phyloP scores from a whole-genome alignment of 1,140 invertebrate genomes.

The Cydia splendana region DNA sequence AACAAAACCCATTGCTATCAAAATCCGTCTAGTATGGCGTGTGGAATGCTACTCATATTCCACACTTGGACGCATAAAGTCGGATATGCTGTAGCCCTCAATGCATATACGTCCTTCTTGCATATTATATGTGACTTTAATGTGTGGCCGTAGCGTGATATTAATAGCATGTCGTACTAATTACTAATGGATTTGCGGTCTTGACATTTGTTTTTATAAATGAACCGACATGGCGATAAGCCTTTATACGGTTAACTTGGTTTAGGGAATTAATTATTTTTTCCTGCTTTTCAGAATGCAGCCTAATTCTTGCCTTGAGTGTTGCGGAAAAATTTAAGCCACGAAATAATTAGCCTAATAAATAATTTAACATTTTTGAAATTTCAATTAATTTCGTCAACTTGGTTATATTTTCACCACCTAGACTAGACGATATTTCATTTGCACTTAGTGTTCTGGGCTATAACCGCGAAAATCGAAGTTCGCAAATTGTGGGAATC shows the following conservation, averaged over 20 bases:
- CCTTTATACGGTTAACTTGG: slow-evolving; percentile 19
- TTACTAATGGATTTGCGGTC: slow-evolving; percentile 32
- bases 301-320: background rate
- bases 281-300: background rate
- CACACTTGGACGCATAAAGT: background rate
- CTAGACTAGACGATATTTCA: too few relatives aligned
- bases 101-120: background rate
- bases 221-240: slow-evolving; percentile 34
- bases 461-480: too few relatives aligned
- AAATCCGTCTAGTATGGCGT: too few relatives aligned
- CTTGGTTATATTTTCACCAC: too few relatives aligned
- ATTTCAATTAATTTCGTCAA: too few relatives aligned
- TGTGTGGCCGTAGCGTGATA: slow-evolving; percentile 6
- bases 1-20: too few relatives aligned
- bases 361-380: too few relatives aligned
- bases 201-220: slow-evolving; percentile 37
- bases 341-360: too few relatives aligned
- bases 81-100: background rate
- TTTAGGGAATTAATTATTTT: slow-evolving; percentile 21
- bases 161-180: slow-evolving; percentile 34
- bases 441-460: too few relatives aligned
- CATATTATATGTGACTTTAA: background rate
- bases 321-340: too few relatives aligned
- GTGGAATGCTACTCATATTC: too few relatives aligned
- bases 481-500: too few relatives aligned